Evolutionary conservation across 2,888 invertebrate genomes (phyloP).

Genomic region (Luperina nickerlii): DNA sequence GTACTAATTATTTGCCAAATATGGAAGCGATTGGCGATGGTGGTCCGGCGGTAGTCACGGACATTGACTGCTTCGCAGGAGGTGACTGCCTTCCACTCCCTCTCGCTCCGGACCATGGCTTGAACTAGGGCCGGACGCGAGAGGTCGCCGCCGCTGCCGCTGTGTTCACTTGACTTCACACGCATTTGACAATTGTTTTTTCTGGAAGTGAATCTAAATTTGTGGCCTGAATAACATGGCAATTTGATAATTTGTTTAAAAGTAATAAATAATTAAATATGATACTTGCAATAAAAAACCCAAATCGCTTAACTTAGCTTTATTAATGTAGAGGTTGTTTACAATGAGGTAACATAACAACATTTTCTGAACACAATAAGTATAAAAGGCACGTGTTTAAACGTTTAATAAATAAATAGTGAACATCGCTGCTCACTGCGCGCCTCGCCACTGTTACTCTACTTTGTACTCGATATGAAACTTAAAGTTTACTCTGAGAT

Average conservation of each 20-base stretch:
- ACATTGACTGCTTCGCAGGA: no score
- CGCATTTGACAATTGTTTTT: neutral
- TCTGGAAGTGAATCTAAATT: neutral
- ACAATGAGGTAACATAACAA: conserved; percentile 80
- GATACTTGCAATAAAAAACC: conserved; percentile 14
- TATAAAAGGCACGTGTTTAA: conserved; percentile 70
- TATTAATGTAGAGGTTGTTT: conserved; percentile 67
- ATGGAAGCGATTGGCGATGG: no score
- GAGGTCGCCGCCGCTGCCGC: no score
- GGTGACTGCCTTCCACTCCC: no score
- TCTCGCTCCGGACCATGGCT: no score
- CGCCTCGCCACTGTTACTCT: conserved; percentile 49
- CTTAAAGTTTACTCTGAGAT: conserved; percentile 75
- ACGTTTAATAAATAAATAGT: conserved; percentile 45
- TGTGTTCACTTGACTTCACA: no score
- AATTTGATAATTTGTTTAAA: neutral
- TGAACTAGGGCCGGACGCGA: no score
- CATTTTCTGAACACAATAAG: conserved; percentile 72
- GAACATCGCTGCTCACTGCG: conserved; percentile 30
- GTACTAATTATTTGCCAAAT: no score
- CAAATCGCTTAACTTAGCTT: conserved; percentile 31
- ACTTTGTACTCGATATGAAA: conserved; percentile 75
- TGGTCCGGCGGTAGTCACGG: no score
- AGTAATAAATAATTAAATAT: neutral
- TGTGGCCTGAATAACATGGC: neutral